Evolutionary conservation across 2,797 vertebrate genomes (phyloP), one percentile per base, ranked within the genome.

Genomic region (Erethizon dorsatum): DNA sequence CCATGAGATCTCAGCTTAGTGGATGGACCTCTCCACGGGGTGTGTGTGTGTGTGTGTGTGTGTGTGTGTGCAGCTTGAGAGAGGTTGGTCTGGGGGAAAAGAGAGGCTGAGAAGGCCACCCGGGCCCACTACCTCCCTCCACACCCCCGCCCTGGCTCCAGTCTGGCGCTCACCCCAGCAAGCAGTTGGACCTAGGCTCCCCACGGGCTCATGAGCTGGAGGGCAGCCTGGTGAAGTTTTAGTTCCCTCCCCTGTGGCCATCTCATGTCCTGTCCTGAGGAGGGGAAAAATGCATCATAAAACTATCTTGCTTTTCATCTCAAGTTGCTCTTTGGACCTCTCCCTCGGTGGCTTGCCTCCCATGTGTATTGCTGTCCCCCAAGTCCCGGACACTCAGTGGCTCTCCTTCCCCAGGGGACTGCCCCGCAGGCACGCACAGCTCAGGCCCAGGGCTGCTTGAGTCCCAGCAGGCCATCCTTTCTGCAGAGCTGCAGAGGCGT

Each of bases 171-270:
- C 61, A 71, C 18, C 45, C 88, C 84, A 67, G 12, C n/a, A 61
- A 57, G 78, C 52, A 22, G 12, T 10, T 65, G 54, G 91, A 18
- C 33, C 41, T 12, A 28, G 6, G 20, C 24, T 59, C 52, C 11
- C 37, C 47, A 20, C 0, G 17, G 45, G 41, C 0, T 6, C 41
- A 9, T 0, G 57, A 45, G 28, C 50, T 4, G 47, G 50, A 83
- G 47, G n/a, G 22, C 12, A 13, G 45, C 17, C 24, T 1, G 78
- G 54, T 0, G 10, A 24, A 33, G 2, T 18, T 8, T 45, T 20
- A 52, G 10, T 11, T 41, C 22, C 41, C 20, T 4, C 13, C 41
- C 10, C 50, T 6, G 5, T 0, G 37, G 37, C 24, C 47, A 18
- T 47, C 59, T 69, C 50, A 4, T 5, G 61, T 75, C 61, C 54